These are phyloP conservation scores for Brachyptera putata DNA, from an alignment of 2,888 invertebrate genomes.

Conservation along the genomic window DNA sequence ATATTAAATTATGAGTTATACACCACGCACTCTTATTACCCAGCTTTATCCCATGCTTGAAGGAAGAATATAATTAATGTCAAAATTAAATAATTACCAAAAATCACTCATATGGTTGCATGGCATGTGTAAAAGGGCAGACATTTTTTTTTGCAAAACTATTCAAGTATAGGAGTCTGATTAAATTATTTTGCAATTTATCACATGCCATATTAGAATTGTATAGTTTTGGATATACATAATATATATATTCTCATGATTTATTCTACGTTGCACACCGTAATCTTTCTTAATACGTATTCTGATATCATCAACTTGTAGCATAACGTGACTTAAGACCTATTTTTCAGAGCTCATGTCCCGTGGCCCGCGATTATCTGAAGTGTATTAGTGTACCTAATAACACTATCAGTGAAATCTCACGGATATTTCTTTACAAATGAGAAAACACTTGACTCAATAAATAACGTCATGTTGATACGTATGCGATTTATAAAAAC, in stretches of 20 bases:
- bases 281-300: too few relatives aligned
- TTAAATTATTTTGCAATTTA: slow-evolving; percentile 1
- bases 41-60: background rate
- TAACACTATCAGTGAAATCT: slow-evolving; percentile 8
- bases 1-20: too few relatives aligned
- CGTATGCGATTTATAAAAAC: background rate
- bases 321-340: background rate
- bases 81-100: too few relatives aligned
- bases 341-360: too few relatives aligned
- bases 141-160: background rate
- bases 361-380: background rate
- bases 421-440: background rate
- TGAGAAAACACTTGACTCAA: slow-evolving; percentile 2
- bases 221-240: too few relatives aligned
- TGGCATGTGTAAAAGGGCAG: background rate
- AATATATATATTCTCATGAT: background rate
- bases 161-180: background rate
- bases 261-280: background rate
- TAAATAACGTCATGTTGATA: slow-evolving; percentile 13
- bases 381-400: slow-evolving; percentile 11
- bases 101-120: too few relatives aligned
- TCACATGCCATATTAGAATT: too few relatives aligned
- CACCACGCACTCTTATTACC: background rate
- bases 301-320: background rate
- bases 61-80: too few relatives aligned